Conservation (phyloP, 2,888 invertebrate genomes). For the Microplitis manilae region DNA sequence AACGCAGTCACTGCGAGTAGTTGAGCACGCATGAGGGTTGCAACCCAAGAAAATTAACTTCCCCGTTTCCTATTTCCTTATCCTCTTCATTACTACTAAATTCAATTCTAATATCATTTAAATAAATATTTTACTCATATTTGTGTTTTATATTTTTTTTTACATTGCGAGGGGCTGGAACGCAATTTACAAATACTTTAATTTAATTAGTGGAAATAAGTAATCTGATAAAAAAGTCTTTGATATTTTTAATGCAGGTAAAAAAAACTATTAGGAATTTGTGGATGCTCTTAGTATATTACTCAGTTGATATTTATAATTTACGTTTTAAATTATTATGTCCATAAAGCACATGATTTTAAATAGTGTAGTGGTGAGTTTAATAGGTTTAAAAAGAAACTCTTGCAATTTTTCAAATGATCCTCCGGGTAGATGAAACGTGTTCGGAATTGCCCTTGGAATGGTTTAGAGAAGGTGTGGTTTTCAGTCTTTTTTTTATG, state of each 20-base stretch:
- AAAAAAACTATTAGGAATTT: too few species aligned
- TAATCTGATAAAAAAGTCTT: too few species aligned
- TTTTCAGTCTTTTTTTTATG: slow-evolving; percentile 20
- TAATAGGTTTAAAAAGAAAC: slow-evolving; percentile 27
- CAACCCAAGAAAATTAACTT: slow-evolving; percentile 15
- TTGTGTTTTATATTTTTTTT: not conserved
- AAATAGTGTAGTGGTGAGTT: not conserved
- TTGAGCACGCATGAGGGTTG: slow-evolving; percentile 11
- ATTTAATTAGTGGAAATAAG: slow-evolving; percentile 12
- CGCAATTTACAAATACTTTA: not conserved
- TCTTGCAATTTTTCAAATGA: slow-evolving; percentile 22
- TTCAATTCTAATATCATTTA: slow-evolving; percentile 5
- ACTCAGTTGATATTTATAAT: too few species aligned
- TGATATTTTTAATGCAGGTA: too few species aligned
- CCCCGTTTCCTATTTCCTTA: slow-evolving; percentile 3
- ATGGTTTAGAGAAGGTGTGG: slow-evolving; percentile 7
- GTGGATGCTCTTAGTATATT: too few species aligned
- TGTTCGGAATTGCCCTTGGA: slow-evolving; percentile 25
- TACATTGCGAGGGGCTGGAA: not conserved
- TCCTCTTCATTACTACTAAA: slow-evolving; percentile 5
- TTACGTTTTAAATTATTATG: too few species aligned
- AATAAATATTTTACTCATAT: not conserved
- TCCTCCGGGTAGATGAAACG: slow-evolving; percentile 20
- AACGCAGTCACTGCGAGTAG: not conserved
- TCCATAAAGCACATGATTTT: not conserved